Evolutionary conservation across 2,797 vertebrate species (phyloP), one percentile per base, ranked within the genome.

Genomic region (Enteromius thamalakanensis): DNA sequence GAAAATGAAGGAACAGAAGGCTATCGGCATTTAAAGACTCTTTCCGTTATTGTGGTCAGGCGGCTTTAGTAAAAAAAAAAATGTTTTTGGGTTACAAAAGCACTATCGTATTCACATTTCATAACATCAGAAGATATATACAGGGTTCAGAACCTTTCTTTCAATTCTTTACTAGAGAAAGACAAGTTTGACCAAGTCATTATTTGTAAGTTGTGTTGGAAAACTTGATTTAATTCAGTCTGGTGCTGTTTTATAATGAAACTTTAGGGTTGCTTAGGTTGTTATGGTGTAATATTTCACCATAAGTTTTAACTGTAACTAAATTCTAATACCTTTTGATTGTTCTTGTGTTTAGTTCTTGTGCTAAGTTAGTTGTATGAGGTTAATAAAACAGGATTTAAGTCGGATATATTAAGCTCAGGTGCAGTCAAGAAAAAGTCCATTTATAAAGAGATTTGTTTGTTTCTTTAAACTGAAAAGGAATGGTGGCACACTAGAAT

Each of bases 201-300:
- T 34, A 74, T 53, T n/a, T 15, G 15, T 32, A 51, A 17, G 26
- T 72, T 51, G 9, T 78, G 21, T 67, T 74, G 29, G 14, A 69
- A 49, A 45, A 23, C 26, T 76, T 74, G 6, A 67, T 62, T 60
- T 40, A 12, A 12, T 85, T 76, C n/a, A 64, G 47, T 55, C 29
- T 68, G 80, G 80, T 76, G 83, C 86, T 76, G 40, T 72, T 79
- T 53, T 65, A 3, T 55, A 15, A 74, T 72, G 32, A 23, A 55
- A 58, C 6, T 21, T 23, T 10, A 19, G 47, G 21, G 8, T 82
- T 23, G 19, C 21, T 72, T 32, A 53, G 29, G 10, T 68, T 81
- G 45, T 69, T 42, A 40, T 42, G 42, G 11, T 74, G 65, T 65
- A 75, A 53, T 32, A 58, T 2, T 21, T 79, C 65, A 34, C 34